Base-by-base conservation (phyloP, 2,797 vertebrate genomes). In the Amazonetta brasiliensis region DNA sequence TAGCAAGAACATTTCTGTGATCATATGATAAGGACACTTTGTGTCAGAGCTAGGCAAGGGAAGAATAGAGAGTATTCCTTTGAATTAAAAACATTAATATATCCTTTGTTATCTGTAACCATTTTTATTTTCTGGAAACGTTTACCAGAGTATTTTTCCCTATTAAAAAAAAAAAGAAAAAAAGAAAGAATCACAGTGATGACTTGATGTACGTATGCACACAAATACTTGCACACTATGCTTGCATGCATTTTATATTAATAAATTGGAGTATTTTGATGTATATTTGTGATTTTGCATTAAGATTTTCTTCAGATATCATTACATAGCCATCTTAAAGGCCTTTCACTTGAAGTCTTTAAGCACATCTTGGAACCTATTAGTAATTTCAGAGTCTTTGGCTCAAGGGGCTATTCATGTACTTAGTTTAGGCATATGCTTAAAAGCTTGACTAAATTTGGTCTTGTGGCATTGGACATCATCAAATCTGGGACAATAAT, bases 101-200 rank as follows among this genome's bases (percentile, higher is more conserved):
- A 52, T 48, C 9, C 31, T 89, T 68, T 79, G 28, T 79, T 79
- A 50, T 75, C 54, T 46, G 21, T 64, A 92, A 68, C 48, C 33
- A 46, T 44, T 85, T 94, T 74, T 89, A 28, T 87, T 90, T 77
- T 93, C 52, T 94, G 33, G 62, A 91, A 95, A 69, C 12, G 33
- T 31, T 87, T 78, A 54, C 35, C 26, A 50, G 31, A 68, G 3
- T 12, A 18, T 35, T 90, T 92, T 56, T 37, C 56, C 3, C 3
- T 41, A 35, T 35, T 55, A 54, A 54, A 54, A 54, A 55, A 54
- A 54, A 54, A 52, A 28, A n/a, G n/a, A 55, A 58, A 62, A 26
- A 37, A 23, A 62, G 20, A 41, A 41, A 41, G 28, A 31, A 22
- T 82, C 33, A 13, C 2, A 2, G 18, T 0, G 0, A 16, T 88